Conservation (phyloP, 2,113 vertebrate genomes). For the Apodemus speciosus region DNA sequence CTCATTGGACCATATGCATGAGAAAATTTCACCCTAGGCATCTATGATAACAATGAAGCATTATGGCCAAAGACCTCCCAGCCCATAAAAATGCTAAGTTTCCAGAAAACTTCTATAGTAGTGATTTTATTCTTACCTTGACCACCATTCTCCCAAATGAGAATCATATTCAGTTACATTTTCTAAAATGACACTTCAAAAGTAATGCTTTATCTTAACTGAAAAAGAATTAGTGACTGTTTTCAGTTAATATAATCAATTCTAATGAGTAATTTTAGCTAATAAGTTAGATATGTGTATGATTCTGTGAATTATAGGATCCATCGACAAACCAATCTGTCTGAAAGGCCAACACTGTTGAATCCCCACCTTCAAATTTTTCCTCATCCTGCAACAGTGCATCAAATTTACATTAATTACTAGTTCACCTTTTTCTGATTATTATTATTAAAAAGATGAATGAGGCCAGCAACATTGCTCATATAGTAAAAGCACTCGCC, state of each 20-base stretch:
- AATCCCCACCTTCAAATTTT: background rate
- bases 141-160: background rate
- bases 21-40: conserved; percentile 27
- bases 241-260: background rate
- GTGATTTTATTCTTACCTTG: conserved; percentile 9
- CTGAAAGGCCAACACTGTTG: background rate
- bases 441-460: background rate
- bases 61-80: background rate
- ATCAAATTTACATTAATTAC: background rate
- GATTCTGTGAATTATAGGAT: background rate
- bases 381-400: background rate
- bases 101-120: background rate
- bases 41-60: conserved; percentile 30
- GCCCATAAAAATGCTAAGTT: background rate
- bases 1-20: background rate
- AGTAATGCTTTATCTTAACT: conserved; percentile 4
- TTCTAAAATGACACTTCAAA: conserved; percentile 6
- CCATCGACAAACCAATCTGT: background rate
- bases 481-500: too few species aligned
- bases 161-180: conserved; percentile 1
- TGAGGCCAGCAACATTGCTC: background rate
- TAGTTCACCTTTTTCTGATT: background rate
- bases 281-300: conserved; percentile 7
- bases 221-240: conserved; percentile 16
- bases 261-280: background rate